A percentile compares a stretch with the other conserved stretches of the same genome.
Evolutionary conservation across 2,888 invertebrate genomes (phyloP).

Genomic region (Polia nebulosa): DNA sequence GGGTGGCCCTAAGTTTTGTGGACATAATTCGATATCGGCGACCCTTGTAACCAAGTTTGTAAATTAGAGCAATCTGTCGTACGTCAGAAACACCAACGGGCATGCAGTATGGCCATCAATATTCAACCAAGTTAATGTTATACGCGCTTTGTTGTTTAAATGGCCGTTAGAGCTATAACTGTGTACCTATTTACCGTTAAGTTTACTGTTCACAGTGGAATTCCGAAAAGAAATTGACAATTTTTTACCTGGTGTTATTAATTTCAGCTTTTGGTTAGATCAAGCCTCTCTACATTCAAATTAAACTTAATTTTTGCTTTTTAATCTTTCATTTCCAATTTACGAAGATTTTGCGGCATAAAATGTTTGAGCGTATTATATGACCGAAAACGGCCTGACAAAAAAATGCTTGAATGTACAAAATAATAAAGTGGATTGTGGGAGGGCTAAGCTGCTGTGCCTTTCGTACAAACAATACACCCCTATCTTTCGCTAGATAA

Average conservation of each 20-base stretch:
- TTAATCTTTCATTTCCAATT: neutral
- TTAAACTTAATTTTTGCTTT: neutral
- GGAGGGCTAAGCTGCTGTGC: neutral
- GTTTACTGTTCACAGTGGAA: neutral
- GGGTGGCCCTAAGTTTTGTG: conserved; percentile 74
- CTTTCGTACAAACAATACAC: conserved; percentile 11
- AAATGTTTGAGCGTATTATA: neutral
- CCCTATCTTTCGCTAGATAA: neutral
- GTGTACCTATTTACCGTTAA: neutral
- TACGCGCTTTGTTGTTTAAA: conserved; percentile 28
- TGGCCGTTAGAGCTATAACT: neutral
- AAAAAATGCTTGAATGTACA: neutral
- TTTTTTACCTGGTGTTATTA: too few relatives aligned
- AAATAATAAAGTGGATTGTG: conserved; percentile 5
- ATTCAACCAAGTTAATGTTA: conserved; percentile 40
- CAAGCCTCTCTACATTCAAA: neutral
- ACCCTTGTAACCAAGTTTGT: conserved; percentile 82
- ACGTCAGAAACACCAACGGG: conserved; percentile 70
- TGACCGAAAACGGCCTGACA: neutral
- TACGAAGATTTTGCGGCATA: too few relatives aligned
- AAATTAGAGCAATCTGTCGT: conserved; percentile 80
- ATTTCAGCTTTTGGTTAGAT: neutral
- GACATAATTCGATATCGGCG: conserved; percentile 78
- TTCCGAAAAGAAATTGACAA: neutral
- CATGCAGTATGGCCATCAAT: conserved; percentile 65